Evolutionary conservation across 2,113 vertebrate genomes (phyloP), one percentile per base, ranked within the genome.

Genomic region (Onychorhynchus coronatus): DNA sequence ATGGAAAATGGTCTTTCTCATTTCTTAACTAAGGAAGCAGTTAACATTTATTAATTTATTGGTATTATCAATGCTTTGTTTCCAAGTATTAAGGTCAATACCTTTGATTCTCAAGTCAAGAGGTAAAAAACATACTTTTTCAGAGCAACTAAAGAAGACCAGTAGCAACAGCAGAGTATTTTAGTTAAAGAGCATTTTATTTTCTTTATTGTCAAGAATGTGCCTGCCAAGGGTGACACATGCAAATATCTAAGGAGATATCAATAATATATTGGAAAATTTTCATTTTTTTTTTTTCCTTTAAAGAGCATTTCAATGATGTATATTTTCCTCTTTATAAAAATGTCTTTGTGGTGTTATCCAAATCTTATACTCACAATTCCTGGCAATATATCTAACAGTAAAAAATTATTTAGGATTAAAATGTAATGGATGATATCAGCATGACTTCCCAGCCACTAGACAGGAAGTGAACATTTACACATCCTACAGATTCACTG

Each of bases 371-470:
- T n/a, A 46, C 25, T 81, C 81, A 46, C 63, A 63, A 25, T 75
- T 66, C 42, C 17, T 79, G 67, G n/a, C 39, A 72, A 33, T 85
- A 68, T 67, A 82, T 68, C 59, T 59, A 65, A 35, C 28, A 50
- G n/a, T 75, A 78, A 86, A 85, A 95, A 86, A 76, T 55, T 88
- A 46, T 93, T 95, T 90, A 74, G 97, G 44, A 58, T 93, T 89
- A 88, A 97, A 85, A 95, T 88, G 49, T 80, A 93, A 42, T 68
- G 53, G 58, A 46, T 93, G 50, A 22, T 88, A 91, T 86, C 82
- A 88, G 71, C 65, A 75, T 47, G 77, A 61, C 37, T 85, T 74
- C 70, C 46, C 53, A 82, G 42, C 27, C 55, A 44, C 67, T 37
- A 63, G 50, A 71, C 14, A 19, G 50, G 39, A 75, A 87, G 75